phyloP scores from a whole-genome alignment of 2,888 invertebrate species.

The Heteropelma amictum region DNA sequence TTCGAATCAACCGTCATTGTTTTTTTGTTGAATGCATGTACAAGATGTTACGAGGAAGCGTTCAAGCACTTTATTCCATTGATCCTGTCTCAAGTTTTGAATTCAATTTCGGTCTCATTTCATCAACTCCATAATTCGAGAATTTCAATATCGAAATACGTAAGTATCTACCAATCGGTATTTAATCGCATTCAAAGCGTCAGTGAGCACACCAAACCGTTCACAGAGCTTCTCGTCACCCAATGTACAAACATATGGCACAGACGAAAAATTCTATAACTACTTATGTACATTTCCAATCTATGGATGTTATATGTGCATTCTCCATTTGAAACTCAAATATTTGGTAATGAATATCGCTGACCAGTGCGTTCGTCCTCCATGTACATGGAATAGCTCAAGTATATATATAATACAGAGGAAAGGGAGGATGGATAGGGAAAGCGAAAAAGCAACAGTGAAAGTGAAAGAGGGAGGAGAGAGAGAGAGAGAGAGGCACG shows the following conservation, averaged over 20 bases:
- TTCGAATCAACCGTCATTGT: too few species aligned
- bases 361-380: constrained; percentile 36
- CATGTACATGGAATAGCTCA: constrained; percentile 25
- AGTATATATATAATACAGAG: constrained; percentile 3
- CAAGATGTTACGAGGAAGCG: too few species aligned
- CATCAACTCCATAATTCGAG: not conserved
- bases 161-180: not conserved
- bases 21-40: too few species aligned
- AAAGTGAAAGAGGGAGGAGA: not conserved
- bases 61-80: too few species aligned
- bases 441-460: not conserved
- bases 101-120: not conserved
- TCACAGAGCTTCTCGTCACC: constrained; percentile 8
- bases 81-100: too few species aligned
- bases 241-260: not conserved
- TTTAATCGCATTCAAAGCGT: not conserved
- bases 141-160: constrained; percentile 2
- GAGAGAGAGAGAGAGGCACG: not conserved
- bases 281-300: constrained; percentile 3
- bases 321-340: constrained; percentile 68
- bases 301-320: constrained; percentile 37
- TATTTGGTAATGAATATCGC: constrained; percentile 73
- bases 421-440: not conserved
- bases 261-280: constrained; percentile 1
- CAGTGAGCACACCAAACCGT: not conserved